Conservation (phyloP, 1,140 invertebrate species). For the Mizuhopecten yessoensis region DNA sequence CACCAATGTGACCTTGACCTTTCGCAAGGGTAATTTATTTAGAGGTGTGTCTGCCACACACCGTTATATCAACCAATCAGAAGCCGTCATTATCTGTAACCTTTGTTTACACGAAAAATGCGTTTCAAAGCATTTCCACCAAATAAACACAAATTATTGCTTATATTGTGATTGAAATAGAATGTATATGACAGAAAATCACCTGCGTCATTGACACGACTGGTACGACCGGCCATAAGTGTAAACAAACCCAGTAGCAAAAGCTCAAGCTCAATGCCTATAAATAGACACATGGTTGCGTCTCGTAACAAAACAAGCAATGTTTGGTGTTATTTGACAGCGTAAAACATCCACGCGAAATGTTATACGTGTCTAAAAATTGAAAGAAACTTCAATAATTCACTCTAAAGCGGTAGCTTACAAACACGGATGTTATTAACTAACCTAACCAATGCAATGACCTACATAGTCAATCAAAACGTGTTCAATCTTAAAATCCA, state of each 20-base stretch:
- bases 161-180: too few relatives aligned
- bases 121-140: background rate
- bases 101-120: slow-evolving; percentile 32
- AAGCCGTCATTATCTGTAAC: background rate
- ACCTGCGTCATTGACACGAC: too few relatives aligned
- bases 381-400: too few relatives aligned
- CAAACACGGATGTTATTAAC: too few relatives aligned
- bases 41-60: slow-evolving; percentile 30
- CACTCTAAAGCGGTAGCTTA: too few relatives aligned
- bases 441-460: too few relatives aligned
- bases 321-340: background rate
- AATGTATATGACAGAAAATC: too few relatives aligned
- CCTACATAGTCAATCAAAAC: too few relatives aligned
- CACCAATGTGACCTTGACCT: background rate
- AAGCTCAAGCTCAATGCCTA: background rate
- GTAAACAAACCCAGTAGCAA: background rate
- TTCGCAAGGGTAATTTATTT: slow-evolving; percentile 39
- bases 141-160: background rate
- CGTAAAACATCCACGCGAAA: background rate
- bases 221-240: too few relatives aligned
- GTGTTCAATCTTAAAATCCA: too few relatives aligned
- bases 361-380: too few relatives aligned
- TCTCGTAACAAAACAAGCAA: background rate
- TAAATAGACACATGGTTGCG: background rate
- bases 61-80: background rate